These are phyloP conservation scores for Hippocampus abdominalis DNA, from an alignment of 2,113 vertebrate genomes.

Conservation along the genomic window DNA sequence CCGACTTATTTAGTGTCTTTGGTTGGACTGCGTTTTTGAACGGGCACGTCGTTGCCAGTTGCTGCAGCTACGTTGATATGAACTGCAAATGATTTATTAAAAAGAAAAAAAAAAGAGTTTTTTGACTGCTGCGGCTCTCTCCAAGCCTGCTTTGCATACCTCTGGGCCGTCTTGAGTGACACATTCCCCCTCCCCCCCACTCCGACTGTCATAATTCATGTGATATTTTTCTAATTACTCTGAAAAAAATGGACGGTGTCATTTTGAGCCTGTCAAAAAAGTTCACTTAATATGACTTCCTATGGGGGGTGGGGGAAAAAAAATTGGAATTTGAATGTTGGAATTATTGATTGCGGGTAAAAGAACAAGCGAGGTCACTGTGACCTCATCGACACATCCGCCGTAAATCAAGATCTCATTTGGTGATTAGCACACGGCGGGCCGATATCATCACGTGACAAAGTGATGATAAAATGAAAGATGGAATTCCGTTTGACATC, in stretches of 20 bases:
- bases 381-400: not conserved
- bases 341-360: not conserved
- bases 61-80: not conserved
- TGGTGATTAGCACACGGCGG: not conserved
- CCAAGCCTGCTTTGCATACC: not conserved
- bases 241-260: not conserved
- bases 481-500: not conserved
- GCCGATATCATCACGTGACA: not conserved
- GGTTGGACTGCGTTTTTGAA: not conserved
- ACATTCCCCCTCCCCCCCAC: not conserved
- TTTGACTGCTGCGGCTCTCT: not conserved
- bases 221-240: not conserved
- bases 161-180: not conserved
- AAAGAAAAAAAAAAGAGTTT: not conserved
- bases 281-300: too few relatives aligned
- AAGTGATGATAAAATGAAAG: not conserved
- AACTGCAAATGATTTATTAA: too few relatives aligned
- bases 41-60: not conserved
- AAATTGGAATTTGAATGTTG: not conserved
- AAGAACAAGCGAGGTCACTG: not conserved
- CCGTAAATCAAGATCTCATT: not conserved
- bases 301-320: too few relatives aligned
- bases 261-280: too few relatives aligned
- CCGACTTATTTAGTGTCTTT: not conserved
- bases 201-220: not conserved